A percentile compares a stretch with the other conserved stretches of the same genome.
These are phyloP conservation scores for Malurus elegans DNA, from an alignment of 2,113 vertebrate species.

Conservation along the genomic window DNA sequence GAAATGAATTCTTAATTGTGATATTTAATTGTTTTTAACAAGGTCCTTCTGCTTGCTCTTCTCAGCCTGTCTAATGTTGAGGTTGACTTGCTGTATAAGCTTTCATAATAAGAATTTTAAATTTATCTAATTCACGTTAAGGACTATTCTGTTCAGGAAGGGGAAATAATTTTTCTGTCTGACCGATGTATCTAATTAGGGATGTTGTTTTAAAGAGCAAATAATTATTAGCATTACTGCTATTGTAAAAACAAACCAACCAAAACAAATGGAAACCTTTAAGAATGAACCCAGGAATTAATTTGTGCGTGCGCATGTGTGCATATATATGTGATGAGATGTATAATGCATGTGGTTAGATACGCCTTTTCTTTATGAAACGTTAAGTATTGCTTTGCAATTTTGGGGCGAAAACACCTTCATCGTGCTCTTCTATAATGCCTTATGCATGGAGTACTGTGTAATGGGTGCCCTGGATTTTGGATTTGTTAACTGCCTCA, in stretches of 20 bases:
- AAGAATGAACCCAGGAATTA: background rate
- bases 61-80: background rate
- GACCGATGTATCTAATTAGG: background rate
- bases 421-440: background rate
- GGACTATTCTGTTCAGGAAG: background rate
- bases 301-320: fast-evolving
- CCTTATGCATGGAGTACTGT: fast-evolving
- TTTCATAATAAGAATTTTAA: background rate
- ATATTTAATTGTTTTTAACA: background rate
- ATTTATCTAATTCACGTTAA: background rate
- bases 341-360: background rate
- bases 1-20: background rate
- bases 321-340: background rate
- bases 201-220: background rate
- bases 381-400: background rate
- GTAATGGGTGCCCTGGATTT: background rate
- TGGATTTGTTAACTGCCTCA: background rate
- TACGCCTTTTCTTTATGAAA: background rate
- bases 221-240: background rate
- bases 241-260: background rate
- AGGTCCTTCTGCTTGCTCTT: background rate
- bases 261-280: background rate
- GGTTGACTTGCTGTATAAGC: background rate
- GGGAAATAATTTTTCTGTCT: background rate
- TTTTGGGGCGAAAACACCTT: background rate